Evolutionary conservation across 92 coral and sea anemone species (phyloP).

Genomic region (Meandrina meandrites): DNA sequence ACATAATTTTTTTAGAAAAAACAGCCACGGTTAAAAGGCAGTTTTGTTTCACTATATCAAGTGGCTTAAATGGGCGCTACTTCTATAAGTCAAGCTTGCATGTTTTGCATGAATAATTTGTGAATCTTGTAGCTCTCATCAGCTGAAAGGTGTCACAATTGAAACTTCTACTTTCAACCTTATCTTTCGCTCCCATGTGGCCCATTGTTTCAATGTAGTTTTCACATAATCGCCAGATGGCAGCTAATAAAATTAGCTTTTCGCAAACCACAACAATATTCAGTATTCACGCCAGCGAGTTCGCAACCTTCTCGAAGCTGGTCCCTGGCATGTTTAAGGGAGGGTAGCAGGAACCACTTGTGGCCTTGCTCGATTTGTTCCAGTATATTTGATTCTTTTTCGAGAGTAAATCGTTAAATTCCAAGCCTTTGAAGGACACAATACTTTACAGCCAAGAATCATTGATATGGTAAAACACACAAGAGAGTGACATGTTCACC

Average conservation of each 20-base stretch:
- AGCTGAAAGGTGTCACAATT: constrained; percentile 84
- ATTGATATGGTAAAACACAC: constrained; percentile 76
- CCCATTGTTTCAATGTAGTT: constrained; percentile 88
- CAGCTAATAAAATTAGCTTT: constrained; percentile 79
- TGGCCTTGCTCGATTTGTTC: not conserved
- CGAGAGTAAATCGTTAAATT: constrained; percentile 51
- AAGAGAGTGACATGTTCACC: constrained; percentile 46
- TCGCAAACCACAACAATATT: constrained; percentile 74
- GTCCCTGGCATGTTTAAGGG: not conserved
- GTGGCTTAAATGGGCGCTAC: not conserved
- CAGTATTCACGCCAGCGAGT: constrained; percentile 15
- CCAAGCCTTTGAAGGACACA: constrained; percentile 49
- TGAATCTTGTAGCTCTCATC: constrained; percentile 44
- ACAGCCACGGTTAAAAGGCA: constrained; percentile 8
- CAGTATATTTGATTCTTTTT: constrained; percentile 53
- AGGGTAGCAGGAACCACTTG: not conserved
- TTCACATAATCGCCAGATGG: constrained; percentile 99
- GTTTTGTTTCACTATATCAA: not conserved
- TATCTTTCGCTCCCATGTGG: constrained; percentile 93
- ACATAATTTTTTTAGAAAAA: not conserved
- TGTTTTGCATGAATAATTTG: constrained; percentile 55
- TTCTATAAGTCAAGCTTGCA: constrained; percentile 3
- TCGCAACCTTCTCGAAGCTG: constrained; percentile 3
- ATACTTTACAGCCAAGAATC: constrained; percentile 54
- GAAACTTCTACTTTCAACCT: constrained; percentile 67